Evolutionary conservation across 1,140 invertebrate species (phyloP), one percentile per base, ranked within the genome.

Genomic region (Macrosteles quadrilineatus): DNA sequence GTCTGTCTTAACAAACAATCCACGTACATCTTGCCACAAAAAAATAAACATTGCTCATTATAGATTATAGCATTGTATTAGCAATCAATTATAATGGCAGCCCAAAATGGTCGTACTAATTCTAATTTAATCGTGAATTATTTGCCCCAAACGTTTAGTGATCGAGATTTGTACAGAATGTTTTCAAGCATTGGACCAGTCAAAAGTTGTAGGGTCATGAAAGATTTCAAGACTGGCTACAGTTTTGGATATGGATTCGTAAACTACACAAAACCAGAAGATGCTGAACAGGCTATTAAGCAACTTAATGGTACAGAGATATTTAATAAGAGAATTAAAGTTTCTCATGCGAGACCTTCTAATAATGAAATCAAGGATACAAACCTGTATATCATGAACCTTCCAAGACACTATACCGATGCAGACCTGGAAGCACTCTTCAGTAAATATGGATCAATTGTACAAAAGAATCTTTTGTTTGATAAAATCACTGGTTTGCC

Each of bases 211-310:
- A 88, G 94, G 75, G 93, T 98, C 74, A 95, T 97, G 88, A 90
- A 93, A 78, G 93, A 96, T 77, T 91, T 91, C 77, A 91, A 93
- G 86, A 96, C 94, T 81, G 94, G 94, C 25, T 98, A 98, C 80
- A 96, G 94, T 80, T 98, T 94, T 81, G 96, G 96, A 17, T 98
- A 97, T 82, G 96, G 95, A 21, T 98, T 98, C 84, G 95, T 98
- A 21, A 96, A 97, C 80, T 98, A 94, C 80, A 84, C 88, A 29
- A 89, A 88, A 72, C 88, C 91, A 71, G 89, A 93, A 78, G 94
- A 96, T 83, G 95, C 95, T 25, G 81, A 87, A 45, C 87, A 89
- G 75, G 96, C 96, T 29, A 96, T 97, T 70, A 86, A 88, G 74
- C 88, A 89, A 6, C 85, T 97, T 71, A 97, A 97, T 81, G 95